These are phyloP conservation scores for Nomia melanderi DNA, from an alignment of 1,140 invertebrate genomes.

Conservation along the genomic window DNA sequence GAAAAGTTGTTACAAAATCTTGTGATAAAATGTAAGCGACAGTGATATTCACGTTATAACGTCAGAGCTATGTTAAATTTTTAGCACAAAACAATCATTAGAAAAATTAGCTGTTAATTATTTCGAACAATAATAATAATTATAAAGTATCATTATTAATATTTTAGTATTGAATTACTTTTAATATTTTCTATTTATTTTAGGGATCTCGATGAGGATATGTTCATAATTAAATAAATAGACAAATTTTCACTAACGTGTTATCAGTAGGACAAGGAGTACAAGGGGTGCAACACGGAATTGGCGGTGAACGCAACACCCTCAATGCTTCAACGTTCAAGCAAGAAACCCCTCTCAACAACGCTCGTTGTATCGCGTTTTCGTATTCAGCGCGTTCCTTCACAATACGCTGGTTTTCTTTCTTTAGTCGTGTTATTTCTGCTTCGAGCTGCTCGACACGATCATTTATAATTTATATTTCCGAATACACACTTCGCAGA, in stretches of 20 bases:
- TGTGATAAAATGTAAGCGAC: too few species aligned
- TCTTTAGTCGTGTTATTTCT: conserved; percentile 65
- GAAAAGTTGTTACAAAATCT: too few species aligned
- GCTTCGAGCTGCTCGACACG: conserved; percentile 63
- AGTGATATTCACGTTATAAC: too few species aligned
- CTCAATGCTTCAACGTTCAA: conserved; percentile 75
- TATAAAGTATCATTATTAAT: too few species aligned
- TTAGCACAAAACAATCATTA: too few species aligned
- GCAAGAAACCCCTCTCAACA: conserved; percentile 75
- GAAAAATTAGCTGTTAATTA: too few species aligned
- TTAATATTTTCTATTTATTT: too few species aligned
- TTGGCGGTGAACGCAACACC: conserved; percentile 70
- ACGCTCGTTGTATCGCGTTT: conserved; percentile 73
- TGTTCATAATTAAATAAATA: neutral
- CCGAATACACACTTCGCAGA: too few species aligned
- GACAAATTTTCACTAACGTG: conserved; percentile 37
- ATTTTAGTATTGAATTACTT: too few species aligned
- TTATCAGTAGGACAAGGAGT: conserved; percentile 55
- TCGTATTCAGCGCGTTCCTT: conserved; percentile 75
- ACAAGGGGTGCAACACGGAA: conserved; percentile 66
- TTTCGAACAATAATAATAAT: too few species aligned
- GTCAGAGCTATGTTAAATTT: too few species aligned
- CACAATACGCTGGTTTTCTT: conserved; percentile 73
- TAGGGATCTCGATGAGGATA: too few species aligned
- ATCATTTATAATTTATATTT: neutral